These are phyloP conservation scores for Anguilla anguilla DNA, from an alignment of 2,797 vertebrate species.

Conservation along the genomic window DNA sequence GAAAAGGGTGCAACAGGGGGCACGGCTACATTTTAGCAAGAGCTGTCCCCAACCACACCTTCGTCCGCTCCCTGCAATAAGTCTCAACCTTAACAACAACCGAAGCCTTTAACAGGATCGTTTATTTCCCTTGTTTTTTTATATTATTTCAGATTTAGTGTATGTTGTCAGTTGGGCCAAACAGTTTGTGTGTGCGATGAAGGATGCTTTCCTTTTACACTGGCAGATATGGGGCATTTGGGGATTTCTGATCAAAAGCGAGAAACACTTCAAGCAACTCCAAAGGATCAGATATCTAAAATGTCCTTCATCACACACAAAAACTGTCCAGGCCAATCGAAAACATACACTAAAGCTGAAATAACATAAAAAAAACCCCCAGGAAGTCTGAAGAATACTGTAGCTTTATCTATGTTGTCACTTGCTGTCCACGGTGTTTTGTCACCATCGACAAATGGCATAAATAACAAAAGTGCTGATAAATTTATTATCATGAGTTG, in stretches of 20 bases:
- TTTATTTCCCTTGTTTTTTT: neutral
- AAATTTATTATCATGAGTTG: slow-evolving; percentile 68
- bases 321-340: neutral
- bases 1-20: neutral
- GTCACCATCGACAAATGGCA: slow-evolving; percentile 78
- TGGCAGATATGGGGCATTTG: neutral
- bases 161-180: neutral
- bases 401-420: slow-evolving; percentile 18
- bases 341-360: neutral
- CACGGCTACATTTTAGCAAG: neutral
- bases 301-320: neutral
- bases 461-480: slow-evolving; percentile 76
- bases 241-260: neutral
- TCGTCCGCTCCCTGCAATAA: neutral
- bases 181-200: neutral
- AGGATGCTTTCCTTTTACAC: neutral
- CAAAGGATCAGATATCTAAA: neutral
- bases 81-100: slow-evolving; percentile 4
- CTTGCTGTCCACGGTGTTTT: slow-evolving; percentile 67
- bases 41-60: neutral
- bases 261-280: neutral
- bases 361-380: neutral
- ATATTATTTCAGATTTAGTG: neutral
- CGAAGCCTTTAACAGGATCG: neutral
- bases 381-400: neutral